Percentiles rank a stretch among this genome's conserved stretches.
Conservation (phyloP, 2,888 invertebrate genomes). For the Eurytoma adleriae region DNA sequence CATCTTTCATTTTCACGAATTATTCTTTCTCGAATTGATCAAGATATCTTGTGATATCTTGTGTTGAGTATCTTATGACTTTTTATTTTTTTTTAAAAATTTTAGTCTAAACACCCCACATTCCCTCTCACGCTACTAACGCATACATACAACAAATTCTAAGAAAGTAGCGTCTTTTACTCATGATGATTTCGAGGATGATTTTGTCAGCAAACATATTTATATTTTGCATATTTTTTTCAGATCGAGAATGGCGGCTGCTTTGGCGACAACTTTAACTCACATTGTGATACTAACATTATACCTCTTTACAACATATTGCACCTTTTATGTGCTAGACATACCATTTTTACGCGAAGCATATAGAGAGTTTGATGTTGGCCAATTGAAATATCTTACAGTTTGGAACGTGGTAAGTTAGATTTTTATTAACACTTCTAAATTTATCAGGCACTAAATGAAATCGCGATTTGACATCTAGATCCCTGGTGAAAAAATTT, state of each 20-base stretch:
- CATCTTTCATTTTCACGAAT: too few species aligned
- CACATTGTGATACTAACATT: constrained; percentile 48
- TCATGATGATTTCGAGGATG: too few species aligned
- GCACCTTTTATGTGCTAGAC: constrained; percentile 57
- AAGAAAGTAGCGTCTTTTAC: too few species aligned
- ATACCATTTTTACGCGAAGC: constrained; percentile 61
- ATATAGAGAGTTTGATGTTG: constrained; percentile 67
- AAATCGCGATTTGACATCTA: too few species aligned
- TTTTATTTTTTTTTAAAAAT: too few species aligned
- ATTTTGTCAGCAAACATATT: background rate
- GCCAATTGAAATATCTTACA: constrained; percentile 70
- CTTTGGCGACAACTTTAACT: constrained; percentile 29
- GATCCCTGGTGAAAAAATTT: too few species aligned
- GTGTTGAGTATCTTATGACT: too few species aligned
- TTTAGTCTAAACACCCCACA: too few species aligned
- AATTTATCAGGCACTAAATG: background rate
- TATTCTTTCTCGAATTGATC: too few species aligned
- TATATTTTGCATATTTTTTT: constrained; percentile 17
- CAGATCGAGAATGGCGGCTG: constrained; percentile 44
- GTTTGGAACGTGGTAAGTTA: constrained; percentile 72
- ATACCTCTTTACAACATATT: constrained; percentile 46
- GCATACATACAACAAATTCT: too few species aligned
- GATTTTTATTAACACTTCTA: constrained; percentile 17
- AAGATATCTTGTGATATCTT: too few species aligned
- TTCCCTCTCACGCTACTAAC: too few species aligned